Evolutionary conservation across 2,888 invertebrate genomes (phyloP).

Genomic region (Harmothoe impar): DNA sequence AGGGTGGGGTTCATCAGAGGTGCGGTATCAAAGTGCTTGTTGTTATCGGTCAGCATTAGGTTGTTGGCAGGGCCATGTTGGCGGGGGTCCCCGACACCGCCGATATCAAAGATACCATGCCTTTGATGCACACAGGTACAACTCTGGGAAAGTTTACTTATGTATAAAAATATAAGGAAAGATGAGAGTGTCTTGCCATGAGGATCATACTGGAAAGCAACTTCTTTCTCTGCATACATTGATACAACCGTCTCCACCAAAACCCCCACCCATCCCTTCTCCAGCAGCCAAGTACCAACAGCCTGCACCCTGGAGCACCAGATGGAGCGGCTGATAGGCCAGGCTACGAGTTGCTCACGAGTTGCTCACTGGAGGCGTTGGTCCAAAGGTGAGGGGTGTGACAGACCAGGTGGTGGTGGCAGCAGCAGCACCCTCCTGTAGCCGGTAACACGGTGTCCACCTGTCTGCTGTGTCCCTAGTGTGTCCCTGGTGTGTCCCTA

Average conservation of each 20-base stretch:
- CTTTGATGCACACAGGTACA: background rate
- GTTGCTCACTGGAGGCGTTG: slow-evolving; percentile 4
- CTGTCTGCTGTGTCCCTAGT: background rate
- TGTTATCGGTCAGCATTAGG: background rate
- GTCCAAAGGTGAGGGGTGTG: slow-evolving; percentile 33
- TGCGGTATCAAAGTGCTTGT: background rate
- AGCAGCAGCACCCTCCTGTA: background rate
- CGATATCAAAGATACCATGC: background rate
- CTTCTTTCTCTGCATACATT: too few relatives aligned
- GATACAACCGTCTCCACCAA: too few relatives aligned
- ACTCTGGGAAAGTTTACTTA: background rate
- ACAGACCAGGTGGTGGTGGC: background rate
- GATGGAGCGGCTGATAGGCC: background rate
- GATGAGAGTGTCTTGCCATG: background rate
- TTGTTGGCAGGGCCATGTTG: background rate
- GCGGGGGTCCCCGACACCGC: background rate
- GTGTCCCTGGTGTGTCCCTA: background rate
- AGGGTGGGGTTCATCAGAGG: too few relatives aligned
- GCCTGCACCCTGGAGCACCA: background rate
- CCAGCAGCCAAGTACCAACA: background rate
- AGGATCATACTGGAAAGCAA: too few relatives aligned
- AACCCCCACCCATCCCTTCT: too few relatives aligned
- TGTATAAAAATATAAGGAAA: background rate
- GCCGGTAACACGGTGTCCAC: background rate
- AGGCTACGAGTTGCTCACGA: background rate